Percentiles rank a stretch among this genome's conserved stretches.
phyloP scores from a whole-genome alignment of 1,140 invertebrate genomes.

The Drosophila erecta region DNA sequence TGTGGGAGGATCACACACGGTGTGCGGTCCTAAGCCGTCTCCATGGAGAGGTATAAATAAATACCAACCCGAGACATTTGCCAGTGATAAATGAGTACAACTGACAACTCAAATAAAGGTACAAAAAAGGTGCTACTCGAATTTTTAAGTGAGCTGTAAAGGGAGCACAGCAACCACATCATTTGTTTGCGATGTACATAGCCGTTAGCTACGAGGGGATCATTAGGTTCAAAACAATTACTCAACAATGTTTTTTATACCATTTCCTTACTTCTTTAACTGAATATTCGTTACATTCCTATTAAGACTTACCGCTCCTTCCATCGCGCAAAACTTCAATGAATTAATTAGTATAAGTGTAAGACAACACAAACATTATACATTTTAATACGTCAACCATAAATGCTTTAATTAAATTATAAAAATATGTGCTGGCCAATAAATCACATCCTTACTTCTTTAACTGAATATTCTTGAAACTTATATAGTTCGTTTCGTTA shows the following conservation, averaged over 20 bases:
- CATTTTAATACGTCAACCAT: constrained; percentile 17
- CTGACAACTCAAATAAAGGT: constrained; percentile 75
- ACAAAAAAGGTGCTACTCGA: constrained; percentile 26
- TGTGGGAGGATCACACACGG: constrained; percentile 54
- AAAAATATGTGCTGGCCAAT: constrained; percentile 43
- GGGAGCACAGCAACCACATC: constrained; percentile 23
- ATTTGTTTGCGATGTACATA: constrained; percentile 35
- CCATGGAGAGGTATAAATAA: constrained; percentile 49
- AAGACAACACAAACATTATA: not conserved
- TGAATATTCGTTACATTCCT: too few species aligned
- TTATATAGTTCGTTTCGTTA: too few species aligned
- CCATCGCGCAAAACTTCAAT: too few species aligned
- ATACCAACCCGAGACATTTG: constrained; percentile 50
- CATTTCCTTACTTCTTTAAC: too few species aligned
- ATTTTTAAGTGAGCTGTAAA: constrained; percentile 40
- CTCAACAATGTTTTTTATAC: not conserved
- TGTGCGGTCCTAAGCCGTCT: constrained; percentile 25
- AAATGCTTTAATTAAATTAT: constrained; percentile 73
- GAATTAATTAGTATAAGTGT: not conserved
- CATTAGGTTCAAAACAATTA: constrained; percentile 9
- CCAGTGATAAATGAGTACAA: constrained; percentile 69
- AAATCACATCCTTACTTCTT: constrained; percentile 50
- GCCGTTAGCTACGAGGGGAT: constrained; percentile 38
- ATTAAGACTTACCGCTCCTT: too few species aligned
- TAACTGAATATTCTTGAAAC: too few species aligned